These are phyloP conservation scores for Agonopterix alstromeriana DNA, from an alignment of 2,888 invertebrate species.

Conservation along the genomic window DNA sequence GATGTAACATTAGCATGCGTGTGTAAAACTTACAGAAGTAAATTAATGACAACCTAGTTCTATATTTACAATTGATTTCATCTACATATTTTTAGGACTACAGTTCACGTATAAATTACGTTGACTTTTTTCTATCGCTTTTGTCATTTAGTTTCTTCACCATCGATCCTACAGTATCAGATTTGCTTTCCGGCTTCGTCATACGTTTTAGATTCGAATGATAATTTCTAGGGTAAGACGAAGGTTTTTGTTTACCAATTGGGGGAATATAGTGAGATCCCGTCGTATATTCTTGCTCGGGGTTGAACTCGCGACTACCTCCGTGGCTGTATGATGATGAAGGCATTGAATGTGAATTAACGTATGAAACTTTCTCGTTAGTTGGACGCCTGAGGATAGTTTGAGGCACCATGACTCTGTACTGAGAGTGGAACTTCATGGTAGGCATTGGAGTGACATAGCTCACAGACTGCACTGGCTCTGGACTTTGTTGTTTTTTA, in stretches of 20 bases:
- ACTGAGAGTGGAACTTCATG: slow-evolving; percentile 56
- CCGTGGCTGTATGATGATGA: slow-evolving; percentile 38
- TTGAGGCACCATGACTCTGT: slow-evolving; percentile 64
- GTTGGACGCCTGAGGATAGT: slow-evolving; percentile 46
- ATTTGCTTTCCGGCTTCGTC: slow-evolving; percentile 40
- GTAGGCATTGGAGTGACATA: slow-evolving; percentile 63
- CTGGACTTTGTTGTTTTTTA: slow-evolving; percentile 28
- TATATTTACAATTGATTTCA: slow-evolving; percentile 31
- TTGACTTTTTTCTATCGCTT: slow-evolving; percentile 37
- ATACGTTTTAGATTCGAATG: slow-evolving; percentile 61
- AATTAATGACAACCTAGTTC: slow-evolving; percentile 1
- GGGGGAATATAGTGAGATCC: slow-evolving; percentile 40
- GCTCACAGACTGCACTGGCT: slow-evolving; percentile 49
- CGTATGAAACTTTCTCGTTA: slow-evolving; percentile 57
- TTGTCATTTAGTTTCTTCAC: slow-evolving; percentile 32
- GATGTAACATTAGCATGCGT: too few species aligned
- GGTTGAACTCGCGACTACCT: slow-evolving; percentile 34
- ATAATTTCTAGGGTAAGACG: slow-evolving; percentile 54
- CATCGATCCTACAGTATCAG: slow-evolving; percentile 17
- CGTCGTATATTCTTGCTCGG: slow-evolving; percentile 48
- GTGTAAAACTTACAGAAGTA: too few species aligned
- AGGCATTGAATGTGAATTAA: slow-evolving; percentile 49
- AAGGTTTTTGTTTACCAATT: slow-evolving; percentile 41
- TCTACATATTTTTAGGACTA: neutral
- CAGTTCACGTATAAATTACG: slow-evolving; percentile 18